Base-by-base conservation (phyloP, 2,888 invertebrate species). In the Philaethria dido region DNA sequence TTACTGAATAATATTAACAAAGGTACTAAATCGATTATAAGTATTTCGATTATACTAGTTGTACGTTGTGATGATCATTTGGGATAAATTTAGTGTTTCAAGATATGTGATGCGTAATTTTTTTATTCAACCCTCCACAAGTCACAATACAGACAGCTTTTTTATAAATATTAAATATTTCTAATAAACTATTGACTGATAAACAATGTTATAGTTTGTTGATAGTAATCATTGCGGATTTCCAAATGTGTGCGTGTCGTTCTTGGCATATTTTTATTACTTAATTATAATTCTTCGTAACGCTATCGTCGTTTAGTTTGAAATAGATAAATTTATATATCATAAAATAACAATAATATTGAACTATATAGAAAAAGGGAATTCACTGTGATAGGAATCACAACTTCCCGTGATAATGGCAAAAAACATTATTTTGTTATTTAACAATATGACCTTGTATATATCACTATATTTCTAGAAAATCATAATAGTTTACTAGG, bases 181-280 rank as follows among this genome's bases (percentile, higher is more conserved):
- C 16, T 20, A 1, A 55, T 20, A 39, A 55, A 4, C 1, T 29
- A 9, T 16, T 16, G 29, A 50, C 8, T 29, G n/a, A 16, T 50
- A 29, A 50, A 29, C 8, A 29, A 1, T 50, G 8, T 20, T 8
- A 39, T 55, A 39, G 8, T 18, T 55, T 55, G 11, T 14, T 8
- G 3, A 33, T 14, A 14, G 2, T 39, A 55, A 22, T 39, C 22
- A 75, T 74, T 75, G 74, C 69, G 69, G 66, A 59, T 75, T 80
- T 79, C 78, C 75, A 66, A 74, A 73, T 74, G 72, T 71, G 72
- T 71, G 52, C 69, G 74, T 67, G 73, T 72, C 69, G 75, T 64
- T 78, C 78, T 82, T 82, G 84, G 82, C 84, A 79, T 66, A 80
- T 76, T 77, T 81, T 36, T 18, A n/a, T n/a, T n/a, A 20, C 20